Conservation (phyloP, 2,113 vertebrate genomes). For the Perca fluviatilis region DNA sequence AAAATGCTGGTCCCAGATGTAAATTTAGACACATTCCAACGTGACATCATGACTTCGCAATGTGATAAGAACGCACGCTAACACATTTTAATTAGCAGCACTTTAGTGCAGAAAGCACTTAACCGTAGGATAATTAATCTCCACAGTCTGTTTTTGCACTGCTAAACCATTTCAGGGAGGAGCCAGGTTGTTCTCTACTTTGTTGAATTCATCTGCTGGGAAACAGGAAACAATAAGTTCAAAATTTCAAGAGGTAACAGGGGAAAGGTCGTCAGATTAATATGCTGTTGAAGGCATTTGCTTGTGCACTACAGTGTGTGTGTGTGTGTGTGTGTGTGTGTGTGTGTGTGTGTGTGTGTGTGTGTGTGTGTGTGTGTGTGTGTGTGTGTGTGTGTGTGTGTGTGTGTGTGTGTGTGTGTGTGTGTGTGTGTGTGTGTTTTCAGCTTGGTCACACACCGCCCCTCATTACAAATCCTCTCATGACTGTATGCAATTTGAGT, state of each 20-base stretch:
- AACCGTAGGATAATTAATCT: constrained; percentile 69
- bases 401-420: constrained; percentile 25
- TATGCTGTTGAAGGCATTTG: constrained; percentile 53
- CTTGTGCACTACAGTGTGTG: constrained; percentile 21
- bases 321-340: constrained; percentile 23
- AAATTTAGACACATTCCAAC: neutral
- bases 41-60: too few species aligned
- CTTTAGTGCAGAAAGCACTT: constrained; percentile 56
- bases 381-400: constrained; percentile 24
- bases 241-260: constrained; percentile 36
- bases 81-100: constrained; percentile 73
- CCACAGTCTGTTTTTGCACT: constrained; percentile 58
- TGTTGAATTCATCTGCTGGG: constrained; percentile 49
- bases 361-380: constrained; percentile 21
- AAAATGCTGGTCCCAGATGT: constrained; percentile 24
- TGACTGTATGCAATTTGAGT: constrained; percentile 75
- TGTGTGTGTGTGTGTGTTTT: constrained; percentile 23
- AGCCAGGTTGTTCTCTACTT: constrained; percentile 30
- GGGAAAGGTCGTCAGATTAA: constrained; percentile 51
- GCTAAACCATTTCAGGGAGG: constrained; percentile 46
- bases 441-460: constrained; percentile 68
- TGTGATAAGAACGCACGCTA: constrained; percentile 18
- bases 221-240: constrained; percentile 60
- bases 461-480: constrained; percentile 76
- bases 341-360: constrained; percentile 13